Base-by-base conservation (phyloP, 2,113 vertebrate species). In the Notarius quadriscutis region DNA sequence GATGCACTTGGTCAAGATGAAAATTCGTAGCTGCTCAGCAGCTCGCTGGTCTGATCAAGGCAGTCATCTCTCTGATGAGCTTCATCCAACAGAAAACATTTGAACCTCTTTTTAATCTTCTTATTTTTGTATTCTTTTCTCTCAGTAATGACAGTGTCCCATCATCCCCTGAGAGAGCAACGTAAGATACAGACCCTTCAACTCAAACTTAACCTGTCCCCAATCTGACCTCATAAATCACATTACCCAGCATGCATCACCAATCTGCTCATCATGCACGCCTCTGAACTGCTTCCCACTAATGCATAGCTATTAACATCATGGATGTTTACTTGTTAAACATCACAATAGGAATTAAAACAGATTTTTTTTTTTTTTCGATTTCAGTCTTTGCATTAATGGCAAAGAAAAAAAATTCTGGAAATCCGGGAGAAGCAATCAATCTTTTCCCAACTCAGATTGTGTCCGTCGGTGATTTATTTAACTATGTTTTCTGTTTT, bases 401-500 rank as follows among this genome's bases (percentile, higher is more conserved):
- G 53, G 65, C 78, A 63, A 83, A 75, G 15, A 15, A 8, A 34
- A 22, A 83, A 83, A 25, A 71, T 17, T 17, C 50, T 7, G 20
- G 58, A 2, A 41, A 84, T 22, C 63, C 34, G 34, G 62, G 81
- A 89, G 55, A n/a, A 53, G 85, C 86, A 90, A 90, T 91, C 87
- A 55, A 63, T 79, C 86, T 65, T 74, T 87, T 41, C 79, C 81
- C 67, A 50, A 20, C 51, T 86, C 4, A 22, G 79, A 82, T 50
- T 74, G 8, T 5, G 7, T 34, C 67, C 4, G 2, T 22, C 20
- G n/a, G 14, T 0, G 74, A 71, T 84, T 48, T 50, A 78, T 1
- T 90, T 94, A 96, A 95, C 95, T 88, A 81, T 92, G 83, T 90
- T 94, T 84, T 95, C 89, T 97, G 41, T 96, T 95, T 94, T 94